Conservation (phyloP, 2,797 vertebrate genomes). For the Picus viridis region DNA sequence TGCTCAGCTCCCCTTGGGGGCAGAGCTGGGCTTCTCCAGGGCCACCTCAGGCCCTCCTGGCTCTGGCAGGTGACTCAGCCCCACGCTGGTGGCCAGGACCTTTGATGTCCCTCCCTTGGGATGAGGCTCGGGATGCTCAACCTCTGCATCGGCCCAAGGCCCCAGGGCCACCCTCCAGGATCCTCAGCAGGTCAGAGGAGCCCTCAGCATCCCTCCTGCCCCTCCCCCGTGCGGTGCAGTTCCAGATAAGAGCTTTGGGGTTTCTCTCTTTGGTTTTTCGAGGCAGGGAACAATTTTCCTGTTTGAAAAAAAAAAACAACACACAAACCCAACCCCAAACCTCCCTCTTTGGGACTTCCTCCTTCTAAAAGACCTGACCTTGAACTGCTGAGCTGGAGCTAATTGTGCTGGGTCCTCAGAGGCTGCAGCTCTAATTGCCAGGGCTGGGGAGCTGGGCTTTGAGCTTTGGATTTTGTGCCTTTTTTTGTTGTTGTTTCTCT, state of each 20-base stretch:
- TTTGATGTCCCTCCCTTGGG: background rate
- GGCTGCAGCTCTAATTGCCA: background rate
- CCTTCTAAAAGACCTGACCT: background rate
- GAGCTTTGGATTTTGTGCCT: background rate
- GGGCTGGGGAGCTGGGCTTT: background rate
- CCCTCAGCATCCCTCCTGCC: background rate
- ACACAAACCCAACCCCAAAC: too few species aligned
- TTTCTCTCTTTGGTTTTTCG: background rate
- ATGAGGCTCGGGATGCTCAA: background rate
- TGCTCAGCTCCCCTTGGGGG: accelerated
- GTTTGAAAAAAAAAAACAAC: background rate
- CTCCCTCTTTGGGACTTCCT: background rate
- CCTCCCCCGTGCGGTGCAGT: accelerated
- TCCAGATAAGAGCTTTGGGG: background rate
- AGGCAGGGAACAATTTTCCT: background rate
- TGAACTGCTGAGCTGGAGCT: background rate
- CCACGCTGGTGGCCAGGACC: accelerated
- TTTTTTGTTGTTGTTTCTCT: background rate
- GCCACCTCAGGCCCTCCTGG: background rate
- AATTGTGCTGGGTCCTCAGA: background rate
- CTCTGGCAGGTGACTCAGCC: background rate
- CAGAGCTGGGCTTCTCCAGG: background rate
- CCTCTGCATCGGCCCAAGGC: background rate
- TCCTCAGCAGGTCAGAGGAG: background rate
- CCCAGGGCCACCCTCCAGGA: background rate